Evolutionary conservation across 2,797 vertebrate genomes (phyloP).

Genomic region (Halcyon smyrnensis): DNA sequence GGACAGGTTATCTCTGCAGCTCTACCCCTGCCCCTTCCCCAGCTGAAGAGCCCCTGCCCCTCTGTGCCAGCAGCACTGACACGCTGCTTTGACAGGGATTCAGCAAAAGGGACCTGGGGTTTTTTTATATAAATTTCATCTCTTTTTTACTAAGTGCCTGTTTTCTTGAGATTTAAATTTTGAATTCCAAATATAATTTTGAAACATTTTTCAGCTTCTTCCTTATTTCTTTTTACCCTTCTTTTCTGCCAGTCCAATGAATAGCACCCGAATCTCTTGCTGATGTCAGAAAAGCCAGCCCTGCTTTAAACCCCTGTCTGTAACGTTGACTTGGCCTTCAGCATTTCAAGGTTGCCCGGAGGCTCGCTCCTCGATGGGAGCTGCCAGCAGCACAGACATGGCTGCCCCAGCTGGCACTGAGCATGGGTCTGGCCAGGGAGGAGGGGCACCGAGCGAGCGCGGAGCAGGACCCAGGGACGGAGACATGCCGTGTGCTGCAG

Average conservation of each 20-base stretch:
- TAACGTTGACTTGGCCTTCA: neutral
- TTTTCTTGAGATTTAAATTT: neutral
- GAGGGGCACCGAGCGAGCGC: fast-evolving
- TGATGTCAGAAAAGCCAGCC: neutral
- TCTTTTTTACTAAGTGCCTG: neutral
- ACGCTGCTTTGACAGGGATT: neutral
- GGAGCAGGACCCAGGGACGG: neutral
- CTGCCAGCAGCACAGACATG: neutral
- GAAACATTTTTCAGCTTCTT: neutral
- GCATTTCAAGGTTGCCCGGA: neutral
- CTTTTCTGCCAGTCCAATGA: neutral
- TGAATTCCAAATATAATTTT: neutral
- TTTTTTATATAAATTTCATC: neutral
- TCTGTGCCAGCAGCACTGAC: neutral
- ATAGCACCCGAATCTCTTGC: neutral
- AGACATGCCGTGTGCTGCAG: neutral
- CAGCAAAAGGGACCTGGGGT: neutral
- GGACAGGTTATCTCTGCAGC: neutral
- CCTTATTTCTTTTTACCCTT: neutral
- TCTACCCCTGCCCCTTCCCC: neutral
- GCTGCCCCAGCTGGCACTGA: neutral
- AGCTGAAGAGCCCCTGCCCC: neutral
- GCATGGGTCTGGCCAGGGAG: neutral
- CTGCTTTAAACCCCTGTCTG: neutral
- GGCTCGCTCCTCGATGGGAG: neutral